Percentiles rank a stretch among this genome's conserved stretches.
These are phyloP conservation scores for Mionectes macconnelli DNA, from an alignment of 2,113 vertebrate genomes.

Conservation along the genomic window DNA sequence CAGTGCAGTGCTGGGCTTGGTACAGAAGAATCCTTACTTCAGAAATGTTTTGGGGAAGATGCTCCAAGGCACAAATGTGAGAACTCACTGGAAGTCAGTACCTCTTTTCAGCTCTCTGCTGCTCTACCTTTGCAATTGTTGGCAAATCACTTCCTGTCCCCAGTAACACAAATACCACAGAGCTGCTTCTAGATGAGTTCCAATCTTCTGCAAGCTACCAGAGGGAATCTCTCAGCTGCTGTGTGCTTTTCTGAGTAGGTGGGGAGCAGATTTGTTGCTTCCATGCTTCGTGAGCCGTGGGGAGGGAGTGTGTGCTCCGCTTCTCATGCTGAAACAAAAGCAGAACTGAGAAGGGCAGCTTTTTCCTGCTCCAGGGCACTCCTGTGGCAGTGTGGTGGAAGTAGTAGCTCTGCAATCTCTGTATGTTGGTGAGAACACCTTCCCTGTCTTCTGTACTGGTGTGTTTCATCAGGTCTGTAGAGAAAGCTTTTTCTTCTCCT, in stretches of 20 bases:
- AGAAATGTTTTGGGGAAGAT: neutral
- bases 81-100: neutral
- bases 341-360: neutral
- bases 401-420: neutral
- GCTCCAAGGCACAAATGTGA: neutral
- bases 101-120: neutral
- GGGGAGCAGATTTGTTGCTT: neutral
- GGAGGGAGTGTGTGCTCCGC: neutral
- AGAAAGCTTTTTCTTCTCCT: neutral
- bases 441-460: neutral
- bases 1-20: neutral
- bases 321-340: neutral
- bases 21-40: neutral
- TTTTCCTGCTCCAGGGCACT: neutral
- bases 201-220: neutral
- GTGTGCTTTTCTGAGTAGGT: neutral
- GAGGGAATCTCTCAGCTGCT: neutral
- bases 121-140: neutral
- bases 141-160: neutral
- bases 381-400: neutral
- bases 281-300: accelerated
- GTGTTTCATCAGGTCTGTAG: neutral
- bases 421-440: neutral
- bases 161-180: neutral
- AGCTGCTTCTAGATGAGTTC: neutral